Percentiles rank a stretch among this genome's conserved stretches.
Conservation (phyloP, 2,888 invertebrate genomes). For the Tillus elongatus region DNA sequence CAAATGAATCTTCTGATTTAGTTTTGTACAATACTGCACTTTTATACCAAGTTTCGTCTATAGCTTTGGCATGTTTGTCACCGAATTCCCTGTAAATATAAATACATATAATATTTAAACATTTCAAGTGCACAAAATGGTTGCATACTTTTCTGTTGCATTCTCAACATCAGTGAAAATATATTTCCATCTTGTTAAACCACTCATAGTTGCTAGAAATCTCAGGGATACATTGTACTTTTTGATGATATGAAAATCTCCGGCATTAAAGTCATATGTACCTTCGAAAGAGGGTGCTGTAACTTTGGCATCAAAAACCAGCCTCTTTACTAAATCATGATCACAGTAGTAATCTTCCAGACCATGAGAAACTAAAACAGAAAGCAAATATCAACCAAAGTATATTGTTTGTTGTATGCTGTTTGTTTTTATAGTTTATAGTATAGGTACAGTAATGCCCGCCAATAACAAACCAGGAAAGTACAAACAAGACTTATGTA, state of each 20-base stretch:
- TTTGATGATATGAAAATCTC: slow-evolving; percentile 43
- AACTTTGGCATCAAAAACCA: slow-evolving; percentile 82
- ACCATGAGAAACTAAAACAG: no score
- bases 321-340: slow-evolving; percentile 70
- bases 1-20: slow-evolving; percentile 65
- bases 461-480: no score
- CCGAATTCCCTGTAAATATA: slow-evolving; percentile 69
- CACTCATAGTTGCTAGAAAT: slow-evolving; percentile 83
- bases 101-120: no score
- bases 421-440: slow-evolving; percentile 24
- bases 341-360: slow-evolving; percentile 77
- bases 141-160: slow-evolving; percentile 13
- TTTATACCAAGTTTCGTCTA: slow-evolving; percentile 87
- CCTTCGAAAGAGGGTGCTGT: slow-evolving; percentile 46
- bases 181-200: slow-evolving; percentile 80
- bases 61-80: slow-evolving; percentile 63
- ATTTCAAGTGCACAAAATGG: no score
- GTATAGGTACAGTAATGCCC: not conserved
- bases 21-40: slow-evolving; percentile 79
- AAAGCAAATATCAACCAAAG: slow-evolving; percentile 20
- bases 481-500: no score
- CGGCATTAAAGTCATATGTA: slow-evolving; percentile 40
- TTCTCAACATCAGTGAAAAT: slow-evolving; percentile 50
- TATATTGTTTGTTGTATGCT: slow-evolving; percentile 15
- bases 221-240: slow-evolving; percentile 65